Conservation (phyloP, 2,113 vertebrate genomes). For the Peromyscus californicus region DNA sequence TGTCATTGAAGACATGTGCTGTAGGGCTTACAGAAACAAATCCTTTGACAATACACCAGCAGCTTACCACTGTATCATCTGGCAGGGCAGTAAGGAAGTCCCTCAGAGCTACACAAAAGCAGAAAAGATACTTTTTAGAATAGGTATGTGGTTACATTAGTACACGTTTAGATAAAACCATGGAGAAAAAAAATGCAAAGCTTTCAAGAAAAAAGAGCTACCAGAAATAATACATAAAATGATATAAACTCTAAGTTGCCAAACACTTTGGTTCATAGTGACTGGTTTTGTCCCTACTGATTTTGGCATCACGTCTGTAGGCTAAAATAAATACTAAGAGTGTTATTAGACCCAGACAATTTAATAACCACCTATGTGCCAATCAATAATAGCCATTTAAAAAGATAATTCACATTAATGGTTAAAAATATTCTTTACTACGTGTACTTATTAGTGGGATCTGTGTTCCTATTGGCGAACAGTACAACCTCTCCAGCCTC, state of each 20-base stretch:
- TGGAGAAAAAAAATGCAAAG: not conserved
- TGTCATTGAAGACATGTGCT: not conserved
- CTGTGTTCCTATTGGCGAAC: not conserved
- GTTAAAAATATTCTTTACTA: not conserved
- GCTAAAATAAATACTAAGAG: not conserved
- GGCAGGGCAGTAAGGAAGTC: not conserved
- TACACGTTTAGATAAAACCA: not conserved
- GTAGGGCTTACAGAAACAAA: not conserved
- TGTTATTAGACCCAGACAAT: not conserved
- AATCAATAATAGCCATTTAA: not conserved
- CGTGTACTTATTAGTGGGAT: not conserved
- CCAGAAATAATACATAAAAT: not conserved
- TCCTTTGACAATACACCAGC: not conserved
- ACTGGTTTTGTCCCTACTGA: not conserved
- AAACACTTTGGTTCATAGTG: not conserved
- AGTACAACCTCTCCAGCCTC: not conserved
- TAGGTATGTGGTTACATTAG: not conserved
- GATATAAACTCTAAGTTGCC: not conserved
- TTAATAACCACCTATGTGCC: not conserved
- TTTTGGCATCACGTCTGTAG: not conserved
- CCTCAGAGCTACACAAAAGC: not conserved
- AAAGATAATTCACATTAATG: not conserved
- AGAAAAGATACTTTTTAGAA: conserved; percentile 14
- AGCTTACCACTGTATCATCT: not conserved
- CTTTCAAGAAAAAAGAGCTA: not conserved